These are phyloP conservation scores for human (Homo sapiens) DNA, from an alignment of 2,113 vertebrate species.

Conservation along the genomic window DNA sequence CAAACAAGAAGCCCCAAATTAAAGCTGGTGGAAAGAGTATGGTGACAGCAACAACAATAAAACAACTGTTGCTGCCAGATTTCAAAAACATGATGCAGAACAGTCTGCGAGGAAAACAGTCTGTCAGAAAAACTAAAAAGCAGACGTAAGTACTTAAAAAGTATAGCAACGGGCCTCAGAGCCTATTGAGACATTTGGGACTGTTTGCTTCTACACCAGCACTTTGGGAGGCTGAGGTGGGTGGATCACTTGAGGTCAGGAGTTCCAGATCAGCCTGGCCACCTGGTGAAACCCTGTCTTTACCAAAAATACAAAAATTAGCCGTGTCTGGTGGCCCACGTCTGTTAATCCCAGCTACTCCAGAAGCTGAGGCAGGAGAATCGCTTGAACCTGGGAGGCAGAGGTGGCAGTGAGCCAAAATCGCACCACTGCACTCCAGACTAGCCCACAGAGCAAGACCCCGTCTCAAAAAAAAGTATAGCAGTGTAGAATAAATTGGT, in stretches of 20 bases:
- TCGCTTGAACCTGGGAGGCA: too few species aligned
- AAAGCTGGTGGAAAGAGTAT: neutral
- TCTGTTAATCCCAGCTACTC: neutral
- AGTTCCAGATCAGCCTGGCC: too few species aligned
- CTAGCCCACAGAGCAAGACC: neutral
- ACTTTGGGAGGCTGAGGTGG: too few species aligned
- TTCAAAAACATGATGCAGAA: neutral
- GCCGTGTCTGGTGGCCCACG: neutral
- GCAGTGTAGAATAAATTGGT: neutral
- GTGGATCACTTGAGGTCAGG: too few species aligned
- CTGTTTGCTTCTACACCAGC: too few species aligned
- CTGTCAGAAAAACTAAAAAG: neutral
- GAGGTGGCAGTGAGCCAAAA: too few species aligned
- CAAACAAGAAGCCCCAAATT: neutral
- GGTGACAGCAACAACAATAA: neutral
- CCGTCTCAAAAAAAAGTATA: neutral
- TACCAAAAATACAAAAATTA: neutral
- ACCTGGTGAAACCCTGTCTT: too few species aligned
- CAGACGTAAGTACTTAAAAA: neutral
- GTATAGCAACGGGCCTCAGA: too few species aligned
- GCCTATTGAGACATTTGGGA: too few species aligned
- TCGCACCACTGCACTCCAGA: neutral
- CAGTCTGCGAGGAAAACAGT: neutral
- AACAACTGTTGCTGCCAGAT: neutral
- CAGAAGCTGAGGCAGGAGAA: neutral